These are phyloP conservation scores for Galleria mellonella DNA, from an alignment of 1,140 invertebrate genomes.

Conservation along the genomic window DNA sequence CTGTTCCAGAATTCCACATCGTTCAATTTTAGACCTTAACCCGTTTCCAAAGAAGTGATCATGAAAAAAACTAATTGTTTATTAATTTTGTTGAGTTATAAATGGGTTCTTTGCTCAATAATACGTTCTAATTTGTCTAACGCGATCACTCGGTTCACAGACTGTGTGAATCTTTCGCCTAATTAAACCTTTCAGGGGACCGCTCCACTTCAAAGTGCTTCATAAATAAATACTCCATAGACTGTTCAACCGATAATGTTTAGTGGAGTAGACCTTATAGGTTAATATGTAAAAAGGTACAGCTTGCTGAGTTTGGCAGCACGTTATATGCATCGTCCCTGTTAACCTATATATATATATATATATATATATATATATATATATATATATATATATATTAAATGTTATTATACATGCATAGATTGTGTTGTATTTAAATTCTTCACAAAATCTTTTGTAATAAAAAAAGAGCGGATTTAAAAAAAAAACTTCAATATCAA, in stretches of 20 bases:
- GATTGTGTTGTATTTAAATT: too few relatives aligned
- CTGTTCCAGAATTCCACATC: too few relatives aligned
- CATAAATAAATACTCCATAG: slow-evolving; percentile 43
- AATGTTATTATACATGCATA: too few relatives aligned
- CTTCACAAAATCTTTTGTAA: too few relatives aligned
- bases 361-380: too few relatives aligned
- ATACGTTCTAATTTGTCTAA: slow-evolving; percentile 65
- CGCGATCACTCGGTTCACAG: slow-evolving; percentile 50
- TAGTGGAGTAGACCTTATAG: slow-evolving; percentile 51
- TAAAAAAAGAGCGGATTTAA: too few relatives aligned
- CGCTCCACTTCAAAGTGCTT: slow-evolving; percentile 56
- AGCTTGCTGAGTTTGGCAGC: too few relatives aligned
- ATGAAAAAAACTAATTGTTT: slow-evolving; percentile 1
- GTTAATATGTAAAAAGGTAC: slow-evolving; percentile 28
- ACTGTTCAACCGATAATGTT: slow-evolving; percentile 45
- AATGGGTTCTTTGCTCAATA: slow-evolving; percentile 59
- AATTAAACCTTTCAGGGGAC: slow-evolving; percentile 62
- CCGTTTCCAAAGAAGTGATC: not conserved
- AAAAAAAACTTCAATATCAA: too few relatives aligned
- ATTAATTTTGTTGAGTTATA: slow-evolving; percentile 25
- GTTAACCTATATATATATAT: too few relatives aligned
- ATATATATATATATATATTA: too few relatives aligned
- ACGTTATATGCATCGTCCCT: too few relatives aligned
- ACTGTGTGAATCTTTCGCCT: slow-evolving; percentile 56
- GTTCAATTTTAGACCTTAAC: not conserved